phyloP scores from a whole-genome alignment of 1,140 invertebrate genomes.

The Colletes latitarsis region DNA sequence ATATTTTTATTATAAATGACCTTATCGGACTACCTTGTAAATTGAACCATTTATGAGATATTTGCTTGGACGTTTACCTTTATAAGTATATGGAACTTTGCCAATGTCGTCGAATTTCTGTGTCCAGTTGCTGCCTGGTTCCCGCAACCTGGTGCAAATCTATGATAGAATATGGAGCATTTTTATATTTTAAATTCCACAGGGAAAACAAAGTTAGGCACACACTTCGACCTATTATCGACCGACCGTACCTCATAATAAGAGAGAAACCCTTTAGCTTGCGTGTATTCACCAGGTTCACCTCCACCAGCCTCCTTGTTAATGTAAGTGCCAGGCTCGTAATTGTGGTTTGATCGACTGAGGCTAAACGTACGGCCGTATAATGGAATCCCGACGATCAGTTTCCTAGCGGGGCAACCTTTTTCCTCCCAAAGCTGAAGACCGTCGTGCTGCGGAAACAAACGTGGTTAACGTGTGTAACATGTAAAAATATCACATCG shows the following conservation, averaged over 20 bases:
- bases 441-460: conserved; percentile 88
- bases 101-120: conserved; percentile 91
- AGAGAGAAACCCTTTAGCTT: conserved; percentile 91
- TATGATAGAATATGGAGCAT: conserved; percentile 69
- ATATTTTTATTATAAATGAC: not conserved
- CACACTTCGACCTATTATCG: not conserved
- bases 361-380: conserved; percentile 93
- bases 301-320: conserved; percentile 94
- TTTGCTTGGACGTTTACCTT: conserved; percentile 80
- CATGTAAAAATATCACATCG: too few relatives aligned
- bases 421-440: conserved; percentile 91
- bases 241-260: conserved; percentile 90
- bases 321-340: conserved; percentile 90
- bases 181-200: too few relatives aligned
- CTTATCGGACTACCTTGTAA: too few relatives aligned
- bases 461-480: too few relatives aligned
- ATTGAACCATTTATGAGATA: too few relatives aligned
- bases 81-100: conserved; percentile 92
- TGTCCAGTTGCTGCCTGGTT: conserved; percentile 87
- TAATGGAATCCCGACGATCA: conserved; percentile 93
- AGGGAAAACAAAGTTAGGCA: too few relatives aligned
- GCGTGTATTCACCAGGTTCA: conserved; percentile 90
- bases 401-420: conserved; percentile 92
- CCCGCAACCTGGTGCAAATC: conserved; percentile 89
- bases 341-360: conserved; percentile 89